Conservation (phyloP, 2,113 vertebrate genomes). For the Mormyrus lacerda region DNA sequence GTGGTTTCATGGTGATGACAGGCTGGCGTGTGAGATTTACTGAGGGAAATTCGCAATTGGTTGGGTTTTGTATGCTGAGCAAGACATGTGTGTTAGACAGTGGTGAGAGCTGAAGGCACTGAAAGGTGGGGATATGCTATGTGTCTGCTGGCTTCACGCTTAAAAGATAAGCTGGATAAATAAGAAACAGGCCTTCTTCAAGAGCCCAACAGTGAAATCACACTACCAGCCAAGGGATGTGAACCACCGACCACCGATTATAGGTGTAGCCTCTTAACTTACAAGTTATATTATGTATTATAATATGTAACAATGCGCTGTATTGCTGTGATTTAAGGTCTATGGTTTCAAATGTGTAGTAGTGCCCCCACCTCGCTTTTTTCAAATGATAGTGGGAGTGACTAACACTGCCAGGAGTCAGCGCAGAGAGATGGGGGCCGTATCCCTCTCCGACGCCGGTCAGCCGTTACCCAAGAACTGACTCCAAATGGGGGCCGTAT, state of each 20-base stretch:
- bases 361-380: background rate
- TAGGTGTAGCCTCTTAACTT: background rate
- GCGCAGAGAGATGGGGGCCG: background rate
- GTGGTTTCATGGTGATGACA: background rate
- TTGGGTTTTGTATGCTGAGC: background rate
- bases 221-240: background rate
- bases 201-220: background rate
- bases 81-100: background rate
- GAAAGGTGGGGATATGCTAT: background rate
- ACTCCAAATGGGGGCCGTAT: too few relatives aligned
- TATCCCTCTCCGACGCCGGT: background rate
- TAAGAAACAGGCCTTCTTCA: background rate
- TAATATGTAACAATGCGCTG: background rate
- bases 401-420: background rate
- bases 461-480: constrained; percentile 12
- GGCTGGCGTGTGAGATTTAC: background rate
- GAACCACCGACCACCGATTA: background rate
- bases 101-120: background rate
- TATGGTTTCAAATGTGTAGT: background rate
- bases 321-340: background rate
- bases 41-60: background rate
- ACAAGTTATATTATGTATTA: background rate
- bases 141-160: background rate
- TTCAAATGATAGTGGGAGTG: too few relatives aligned
- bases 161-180: background rate